These are phyloP conservation scores for Leptobrachium ailaonicum DNA, from an alignment of 2,113 vertebrate species.

Conservation along the genomic window DNA sequence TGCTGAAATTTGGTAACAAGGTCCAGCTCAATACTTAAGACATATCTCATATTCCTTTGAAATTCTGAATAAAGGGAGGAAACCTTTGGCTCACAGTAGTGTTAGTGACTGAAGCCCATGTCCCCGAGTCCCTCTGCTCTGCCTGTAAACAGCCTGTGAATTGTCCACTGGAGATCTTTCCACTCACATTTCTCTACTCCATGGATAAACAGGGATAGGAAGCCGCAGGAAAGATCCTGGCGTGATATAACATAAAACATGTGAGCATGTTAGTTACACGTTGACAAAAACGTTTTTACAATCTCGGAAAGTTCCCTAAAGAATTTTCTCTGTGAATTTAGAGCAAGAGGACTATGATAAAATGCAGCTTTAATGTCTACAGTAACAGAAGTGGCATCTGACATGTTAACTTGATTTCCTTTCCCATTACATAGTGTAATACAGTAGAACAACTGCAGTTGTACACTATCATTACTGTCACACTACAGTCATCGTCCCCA, in stretches of 20 bases:
- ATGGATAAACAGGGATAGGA: neutral
- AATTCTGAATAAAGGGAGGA: neutral
- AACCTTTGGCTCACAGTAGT: neutral
- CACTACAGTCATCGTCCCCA: neutral
- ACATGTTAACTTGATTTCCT: neutral
- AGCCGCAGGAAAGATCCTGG: conserved; percentile 14
- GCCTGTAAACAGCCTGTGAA: neutral
- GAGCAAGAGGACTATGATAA: neutral
- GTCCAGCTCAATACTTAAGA: neutral
- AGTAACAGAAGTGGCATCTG: neutral
- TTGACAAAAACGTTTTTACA: conserved; percentile 33
- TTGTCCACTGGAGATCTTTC: neutral
- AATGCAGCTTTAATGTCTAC: neutral
- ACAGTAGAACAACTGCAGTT: neutral
- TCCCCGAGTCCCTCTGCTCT: neutral
- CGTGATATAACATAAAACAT: conserved; percentile 29
- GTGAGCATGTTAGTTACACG: conserved; percentile 29
- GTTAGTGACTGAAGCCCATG: neutral
- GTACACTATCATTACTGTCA: neutral
- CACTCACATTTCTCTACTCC: conserved; percentile 16
- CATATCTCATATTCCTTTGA: neutral
- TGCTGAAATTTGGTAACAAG: neutral
- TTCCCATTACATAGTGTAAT: neutral
- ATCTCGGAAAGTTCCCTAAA: neutral
- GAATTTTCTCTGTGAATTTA: neutral